Evolutionary conservation across 2,797 vertebrate species (phyloP).

Genomic region (Pterois miles): DNA sequence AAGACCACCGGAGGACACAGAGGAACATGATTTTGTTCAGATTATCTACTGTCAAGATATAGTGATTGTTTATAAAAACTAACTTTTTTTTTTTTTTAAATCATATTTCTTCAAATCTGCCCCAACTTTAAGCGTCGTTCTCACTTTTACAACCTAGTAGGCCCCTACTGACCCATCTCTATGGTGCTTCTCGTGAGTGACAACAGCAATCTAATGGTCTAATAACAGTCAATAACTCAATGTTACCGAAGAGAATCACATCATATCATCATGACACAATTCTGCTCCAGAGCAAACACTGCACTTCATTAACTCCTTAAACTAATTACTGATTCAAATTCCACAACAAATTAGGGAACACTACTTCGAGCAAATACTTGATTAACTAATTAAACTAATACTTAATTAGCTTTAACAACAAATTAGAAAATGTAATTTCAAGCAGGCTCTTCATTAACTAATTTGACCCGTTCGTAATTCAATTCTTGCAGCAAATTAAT

Average conservation of each 20-base stretch:
- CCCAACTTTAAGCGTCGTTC: too few relatives aligned
- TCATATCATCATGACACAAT: background rate
- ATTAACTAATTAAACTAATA: slow-evolving; percentile 50
- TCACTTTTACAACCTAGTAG: background rate
- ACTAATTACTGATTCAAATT: slow-evolving; percentile 26
- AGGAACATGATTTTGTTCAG: too few relatives aligned
- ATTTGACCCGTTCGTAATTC: slow-evolving; percentile 41
- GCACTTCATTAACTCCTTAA: slow-evolving; percentile 18
- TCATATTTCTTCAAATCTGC: too few relatives aligned
- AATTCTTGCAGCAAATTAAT: slow-evolving; percentile 19
- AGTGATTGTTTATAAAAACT: too few relatives aligned
- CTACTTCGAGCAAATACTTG: slow-evolving; percentile 40
- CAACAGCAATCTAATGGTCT: too few relatives aligned
- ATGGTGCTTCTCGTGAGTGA: too few relatives aligned
- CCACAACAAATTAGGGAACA: slow-evolving; percentile 26
- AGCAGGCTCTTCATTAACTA: slow-evolving; percentile 36
- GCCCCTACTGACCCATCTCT: background rate
- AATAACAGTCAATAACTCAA: background rate
- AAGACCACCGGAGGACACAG: too few relatives aligned
- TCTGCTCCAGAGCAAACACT: slow-evolving; percentile 7
- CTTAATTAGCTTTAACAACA: slow-evolving; percentile 56
- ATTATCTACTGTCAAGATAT: too few relatives aligned
- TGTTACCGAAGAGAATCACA: background rate
- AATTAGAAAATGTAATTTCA: slow-evolving; percentile 49
- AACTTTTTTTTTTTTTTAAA: too few relatives aligned